Conservation (phyloP, 2,888 invertebrate genomes). For the Meandrusa payeni region DNA sequence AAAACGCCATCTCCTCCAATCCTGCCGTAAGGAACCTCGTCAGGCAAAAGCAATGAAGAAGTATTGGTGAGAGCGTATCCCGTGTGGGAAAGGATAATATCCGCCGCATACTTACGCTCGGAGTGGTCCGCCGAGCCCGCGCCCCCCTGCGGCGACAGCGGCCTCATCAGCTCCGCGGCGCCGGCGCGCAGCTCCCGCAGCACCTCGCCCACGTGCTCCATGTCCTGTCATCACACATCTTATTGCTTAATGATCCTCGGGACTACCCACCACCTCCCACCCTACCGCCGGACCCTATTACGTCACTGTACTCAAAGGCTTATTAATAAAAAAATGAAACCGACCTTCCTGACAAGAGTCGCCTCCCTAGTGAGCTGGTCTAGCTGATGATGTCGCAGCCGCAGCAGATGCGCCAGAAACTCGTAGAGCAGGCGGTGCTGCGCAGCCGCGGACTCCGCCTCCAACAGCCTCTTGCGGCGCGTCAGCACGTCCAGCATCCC, state of each 20-base stretch:
- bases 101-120: neutral
- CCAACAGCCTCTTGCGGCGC: conserved; percentile 88
- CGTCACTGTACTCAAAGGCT: too few relatives aligned
- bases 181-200: conserved; percentile 76
- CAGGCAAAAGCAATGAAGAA: too few relatives aligned
- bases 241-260: too few relatives aligned
- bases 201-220: conserved; percentile 83
- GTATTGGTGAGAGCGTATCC: too few relatives aligned
- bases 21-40: too few relatives aligned
- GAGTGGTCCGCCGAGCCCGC: conserved; percentile 33
- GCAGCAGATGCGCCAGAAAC: conserved; percentile 88
- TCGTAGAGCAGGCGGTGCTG: conserved; percentile 91
- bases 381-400: conserved; percentile 84
- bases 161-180: conserved; percentile 30
- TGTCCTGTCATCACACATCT: too few relatives aligned
- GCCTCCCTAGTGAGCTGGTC: conserved; percentile 82
- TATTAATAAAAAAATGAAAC: too few relatives aligned
- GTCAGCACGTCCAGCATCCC: conserved; percentile 89
- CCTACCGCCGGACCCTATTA: too few relatives aligned
- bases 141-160: conserved; percentile 19
- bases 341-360: conserved; percentile 80
- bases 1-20: too few relatives aligned
- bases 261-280: too few relatives aligned
- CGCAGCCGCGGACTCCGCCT: conserved; percentile 89
- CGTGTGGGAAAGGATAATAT: too few relatives aligned